These are phyloP conservation scores for Paramormyrops kingsleyae DNA, from an alignment of 2,113 vertebrate species.

Conservation along the genomic window DNA sequence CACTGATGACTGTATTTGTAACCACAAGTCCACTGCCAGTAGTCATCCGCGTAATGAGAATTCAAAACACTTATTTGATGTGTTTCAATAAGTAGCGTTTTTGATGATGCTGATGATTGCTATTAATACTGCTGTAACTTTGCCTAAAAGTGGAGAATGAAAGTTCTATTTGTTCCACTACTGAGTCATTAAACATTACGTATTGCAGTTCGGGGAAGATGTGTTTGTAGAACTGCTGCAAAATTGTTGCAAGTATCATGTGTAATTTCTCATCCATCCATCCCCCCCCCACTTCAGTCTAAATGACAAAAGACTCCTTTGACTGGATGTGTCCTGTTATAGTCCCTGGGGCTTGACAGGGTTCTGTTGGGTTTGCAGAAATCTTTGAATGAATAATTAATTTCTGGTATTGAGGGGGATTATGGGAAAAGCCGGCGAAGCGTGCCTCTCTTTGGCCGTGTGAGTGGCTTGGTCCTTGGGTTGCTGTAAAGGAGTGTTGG, in stretches of 20 bases:
- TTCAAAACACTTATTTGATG: neutral
- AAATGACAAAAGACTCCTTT: neutral
- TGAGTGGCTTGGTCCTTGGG: neutral
- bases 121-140: neutral
- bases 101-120: neutral
- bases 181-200: neutral
- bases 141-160: neutral
- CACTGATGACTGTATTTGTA: neutral
- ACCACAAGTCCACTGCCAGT: neutral
- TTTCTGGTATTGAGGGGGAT: slow-evolving; percentile 1
- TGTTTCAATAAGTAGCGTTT: neutral
- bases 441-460: neutral
- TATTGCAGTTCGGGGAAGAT: neutral
- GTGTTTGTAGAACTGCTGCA: neutral
- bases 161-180: neutral
- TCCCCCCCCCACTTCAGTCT: neutral
- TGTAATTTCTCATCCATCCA: neutral
- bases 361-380: slow-evolving; percentile 3
- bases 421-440: neutral
- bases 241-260: neutral
- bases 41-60: neutral
- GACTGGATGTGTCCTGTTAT: neutral
- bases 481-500: neutral
- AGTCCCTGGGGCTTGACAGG: neutral
- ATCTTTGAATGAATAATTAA: slow-evolving; percentile 11